Evolutionary conservation across 2,797 vertebrate species (phyloP), one percentile per base, ranked within the genome.

Genomic region (Coregonus suidteri): DNA sequence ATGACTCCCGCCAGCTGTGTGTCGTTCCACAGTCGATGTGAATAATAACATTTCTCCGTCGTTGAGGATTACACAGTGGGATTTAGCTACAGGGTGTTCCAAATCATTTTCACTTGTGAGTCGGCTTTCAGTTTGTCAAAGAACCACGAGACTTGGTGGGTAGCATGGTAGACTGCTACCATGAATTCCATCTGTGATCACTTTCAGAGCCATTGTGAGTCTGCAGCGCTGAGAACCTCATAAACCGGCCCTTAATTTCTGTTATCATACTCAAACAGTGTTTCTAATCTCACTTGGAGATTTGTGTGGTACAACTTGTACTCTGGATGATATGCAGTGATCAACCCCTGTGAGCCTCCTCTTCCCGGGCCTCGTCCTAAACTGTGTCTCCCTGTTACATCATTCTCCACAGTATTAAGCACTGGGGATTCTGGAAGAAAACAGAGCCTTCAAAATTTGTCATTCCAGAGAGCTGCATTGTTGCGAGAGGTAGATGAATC

Each of bases 351-450:
- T 93, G 93, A 94, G 93, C 62, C 56, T 51, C 76, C 78, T 82
- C 81, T 77, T 73, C 80, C 80, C 74, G 79, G 79, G 76, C 80
- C 86, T 86, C 82, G 71, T 13, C 90, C 85, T 88, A 91, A 90
- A 88, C 91, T 91, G 88, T 93, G 92, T 93, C 92, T 93, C 90
- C 91, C 86, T 89, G 88, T 95, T 94, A 93, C 93, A 93, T 95
- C 93, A 93, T 89, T 86, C 80, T 93, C 88, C 89, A 89, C 84
- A 79, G 87, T 86, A 92, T 93, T 93, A 93, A 91, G 93, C 89
- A 89, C 90, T 86, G 85, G 90, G 90, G 91, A 92, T 88, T 83
- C 77, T 85, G 90, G 87, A 92, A 87, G 41, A 13, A 90, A 88
- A 88, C 86, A 87, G 87, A 81, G 84, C 86, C 87, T 88, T 91